Evolutionary conservation across 2,797 vertebrate species (phyloP), one percentile per base, ranked within the genome.

Genomic region (Mus minutoides): DNA sequence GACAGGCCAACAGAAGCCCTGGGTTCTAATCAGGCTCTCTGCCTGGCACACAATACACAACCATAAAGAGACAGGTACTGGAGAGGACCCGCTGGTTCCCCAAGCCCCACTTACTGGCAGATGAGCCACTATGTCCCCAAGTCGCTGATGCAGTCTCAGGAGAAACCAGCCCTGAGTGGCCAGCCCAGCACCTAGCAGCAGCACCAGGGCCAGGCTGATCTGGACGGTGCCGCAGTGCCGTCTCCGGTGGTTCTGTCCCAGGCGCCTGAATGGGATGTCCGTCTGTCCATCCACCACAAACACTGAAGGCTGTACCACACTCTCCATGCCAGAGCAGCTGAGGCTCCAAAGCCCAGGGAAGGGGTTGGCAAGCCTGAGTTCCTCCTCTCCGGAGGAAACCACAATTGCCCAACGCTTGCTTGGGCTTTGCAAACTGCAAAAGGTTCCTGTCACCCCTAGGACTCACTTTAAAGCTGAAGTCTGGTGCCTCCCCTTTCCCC

Each of bases 231-330:
- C 34, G 76, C 97, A 96, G 19, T 49, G 9, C 78, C 14, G 93
- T 4, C 31, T 90, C 54, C 0, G 37, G 8, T 0, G 84, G 6
- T 64, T 37, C 8, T 3, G 29, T 52, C 56, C 87, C 93, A 97
- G 91, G 22, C 85, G 73, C 10, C 46, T 96, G 83, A 98, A 97
- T 0, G 97, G 97, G 62, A 95, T 94, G 58, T 95, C 96, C 0
- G 94, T 97, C 84, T 97, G 97, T 78, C 96, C 93, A 0, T 98
- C 98, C 94, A 98, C 98, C 64, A 97, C 91, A 0, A 98, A 98
- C 75, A 98, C 96, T 0, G 98, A 98, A 6, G 98, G 98, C 17
- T 64, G 92, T 58, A 93, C 94, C 0, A 37, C 78, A 0, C 69
- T 49, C 78, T 97, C 97, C 98, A 98, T 98, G 80, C 86, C 91